These are phyloP conservation scores for Myotis brandtii DNA, from an alignment of 2,113 vertebrate genomes.

Conservation along the genomic window DNA sequence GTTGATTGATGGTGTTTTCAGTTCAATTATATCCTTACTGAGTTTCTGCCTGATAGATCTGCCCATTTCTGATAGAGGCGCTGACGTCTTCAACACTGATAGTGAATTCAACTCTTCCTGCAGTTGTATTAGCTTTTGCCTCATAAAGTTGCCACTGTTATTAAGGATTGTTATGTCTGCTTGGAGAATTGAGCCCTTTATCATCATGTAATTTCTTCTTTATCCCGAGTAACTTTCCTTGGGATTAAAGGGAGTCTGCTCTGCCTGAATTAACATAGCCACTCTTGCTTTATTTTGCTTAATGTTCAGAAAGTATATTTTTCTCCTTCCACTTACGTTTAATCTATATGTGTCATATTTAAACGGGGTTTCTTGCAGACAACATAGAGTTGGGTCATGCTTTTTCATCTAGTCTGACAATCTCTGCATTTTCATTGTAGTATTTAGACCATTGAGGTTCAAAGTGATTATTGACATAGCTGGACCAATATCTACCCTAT, in stretches of 20 bases:
- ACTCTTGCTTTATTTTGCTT: background rate
- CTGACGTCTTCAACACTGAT: background rate
- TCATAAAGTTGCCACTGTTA: background rate
- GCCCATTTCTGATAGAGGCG: background rate
- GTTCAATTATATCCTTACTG: background rate
- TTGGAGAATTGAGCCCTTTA: background rate
- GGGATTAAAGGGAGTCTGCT: background rate
- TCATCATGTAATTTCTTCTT: background rate
- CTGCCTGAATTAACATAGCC: background rate
- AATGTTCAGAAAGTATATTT: background rate
- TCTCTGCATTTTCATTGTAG: background rate
- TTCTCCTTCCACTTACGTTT: background rate
- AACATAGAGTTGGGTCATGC: background rate
- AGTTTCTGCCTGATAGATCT: background rate
- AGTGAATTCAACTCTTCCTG: background rate
- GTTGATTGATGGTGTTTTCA: background rate
- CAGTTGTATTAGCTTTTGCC: background rate
- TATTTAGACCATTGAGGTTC: background rate
- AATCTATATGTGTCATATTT: background rate
- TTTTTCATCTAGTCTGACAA: background rate
- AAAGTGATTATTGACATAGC: background rate
- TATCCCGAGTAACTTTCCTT: background rate
- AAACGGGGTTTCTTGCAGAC: background rate
- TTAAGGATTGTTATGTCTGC: background rate
- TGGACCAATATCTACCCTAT: background rate